Evolutionary conservation across 2,797 vertebrate species (phyloP).

Genomic region (Ataeniobius toweri): DNA sequence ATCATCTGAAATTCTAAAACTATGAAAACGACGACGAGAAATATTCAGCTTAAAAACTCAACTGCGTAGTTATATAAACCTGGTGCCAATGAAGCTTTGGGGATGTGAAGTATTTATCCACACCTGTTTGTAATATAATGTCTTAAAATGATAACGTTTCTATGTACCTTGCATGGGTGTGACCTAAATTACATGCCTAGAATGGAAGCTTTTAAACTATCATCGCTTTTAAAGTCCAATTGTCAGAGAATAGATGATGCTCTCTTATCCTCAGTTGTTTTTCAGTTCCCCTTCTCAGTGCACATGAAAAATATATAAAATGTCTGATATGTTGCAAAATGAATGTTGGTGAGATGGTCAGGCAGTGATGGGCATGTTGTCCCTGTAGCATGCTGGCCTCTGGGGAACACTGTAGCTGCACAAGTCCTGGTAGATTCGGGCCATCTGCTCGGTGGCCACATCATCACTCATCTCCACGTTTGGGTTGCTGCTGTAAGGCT

Average conservation of each 20-base stretch:
- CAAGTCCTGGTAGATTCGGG: slow-evolving; percentile 91
- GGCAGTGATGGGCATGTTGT: slow-evolving; percentile 86
- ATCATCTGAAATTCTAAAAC: slow-evolving; percentile 20
- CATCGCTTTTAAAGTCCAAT: slow-evolving; percentile 16
- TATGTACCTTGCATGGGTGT: background rate
- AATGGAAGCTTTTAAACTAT: slow-evolving; percentile 1
- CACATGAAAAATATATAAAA: slow-evolving; percentile 11
- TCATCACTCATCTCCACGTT: slow-evolving; percentile 82
- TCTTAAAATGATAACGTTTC: background rate
- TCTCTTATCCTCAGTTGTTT: background rate
- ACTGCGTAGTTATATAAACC: slow-evolving; percentile 3
- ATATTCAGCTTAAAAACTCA: slow-evolving; percentile 46
- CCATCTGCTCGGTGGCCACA: slow-evolving; percentile 85
- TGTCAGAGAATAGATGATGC: slow-evolving; percentile 11
- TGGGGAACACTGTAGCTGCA: slow-evolving; percentile 82
- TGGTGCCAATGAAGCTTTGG: slow-evolving; percentile 3
- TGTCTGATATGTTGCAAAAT: slow-evolving; percentile 18
- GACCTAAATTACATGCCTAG: slow-evolving; percentile 14
- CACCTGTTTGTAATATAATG: slow-evolving; percentile 5
- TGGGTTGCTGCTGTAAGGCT: slow-evolving; percentile 71
- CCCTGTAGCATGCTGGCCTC: slow-evolving; percentile 78
- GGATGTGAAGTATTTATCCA: slow-evolving; percentile 4
- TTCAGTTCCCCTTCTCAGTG: background rate
- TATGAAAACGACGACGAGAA: slow-evolving; percentile 17
- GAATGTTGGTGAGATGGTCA: slow-evolving; percentile 49